A percentile compares a stretch with the other conserved stretches of the same genome.
Conservation (phyloP, 2,797 vertebrate species). For the Myotis planiceps region DNA sequence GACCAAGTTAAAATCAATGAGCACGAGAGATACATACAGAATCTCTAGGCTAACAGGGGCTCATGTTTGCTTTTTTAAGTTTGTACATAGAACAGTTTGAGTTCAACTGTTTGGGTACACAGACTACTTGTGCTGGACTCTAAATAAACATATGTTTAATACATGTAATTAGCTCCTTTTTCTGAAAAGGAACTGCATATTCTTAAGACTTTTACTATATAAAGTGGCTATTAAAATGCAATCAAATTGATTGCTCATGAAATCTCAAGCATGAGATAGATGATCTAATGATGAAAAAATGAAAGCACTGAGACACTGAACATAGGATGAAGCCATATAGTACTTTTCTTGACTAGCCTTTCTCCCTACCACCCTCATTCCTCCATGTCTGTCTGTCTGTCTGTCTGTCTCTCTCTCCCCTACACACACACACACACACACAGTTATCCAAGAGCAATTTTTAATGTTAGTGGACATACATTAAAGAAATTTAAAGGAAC, state of each 20-base stretch:
- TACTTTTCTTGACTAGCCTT: background rate
- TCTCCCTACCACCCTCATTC: background rate
- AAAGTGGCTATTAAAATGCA: conserved; percentile 51
- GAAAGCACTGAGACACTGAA: background rate
- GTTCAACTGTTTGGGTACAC: conserved; percentile 58
- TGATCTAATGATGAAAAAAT: conserved; percentile 27
- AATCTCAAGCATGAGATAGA: conserved; percentile 21
- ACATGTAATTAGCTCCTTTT: conserved; percentile 51
- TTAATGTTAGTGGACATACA: background rate
- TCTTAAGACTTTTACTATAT: conserved; percentile 10
- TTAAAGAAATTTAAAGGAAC: background rate
- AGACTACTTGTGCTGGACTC: conserved; percentile 55
- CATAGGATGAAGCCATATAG: background rate
- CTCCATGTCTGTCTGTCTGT: background rate
- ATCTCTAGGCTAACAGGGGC: conserved; percentile 39
- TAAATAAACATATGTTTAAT: conserved; percentile 50
- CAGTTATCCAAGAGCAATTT: background rate
- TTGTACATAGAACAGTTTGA: conserved; percentile 50
- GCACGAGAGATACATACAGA: background rate
- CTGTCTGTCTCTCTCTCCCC: background rate
- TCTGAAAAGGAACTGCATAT: conserved; percentile 48
- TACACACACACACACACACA: background rate
- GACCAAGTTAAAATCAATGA: background rate
- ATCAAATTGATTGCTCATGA: conserved; percentile 52
- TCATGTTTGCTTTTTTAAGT: conserved; percentile 37